Conservation (phyloP, 2,113 vertebrate species). For the Bubalus kerabau region DNA sequence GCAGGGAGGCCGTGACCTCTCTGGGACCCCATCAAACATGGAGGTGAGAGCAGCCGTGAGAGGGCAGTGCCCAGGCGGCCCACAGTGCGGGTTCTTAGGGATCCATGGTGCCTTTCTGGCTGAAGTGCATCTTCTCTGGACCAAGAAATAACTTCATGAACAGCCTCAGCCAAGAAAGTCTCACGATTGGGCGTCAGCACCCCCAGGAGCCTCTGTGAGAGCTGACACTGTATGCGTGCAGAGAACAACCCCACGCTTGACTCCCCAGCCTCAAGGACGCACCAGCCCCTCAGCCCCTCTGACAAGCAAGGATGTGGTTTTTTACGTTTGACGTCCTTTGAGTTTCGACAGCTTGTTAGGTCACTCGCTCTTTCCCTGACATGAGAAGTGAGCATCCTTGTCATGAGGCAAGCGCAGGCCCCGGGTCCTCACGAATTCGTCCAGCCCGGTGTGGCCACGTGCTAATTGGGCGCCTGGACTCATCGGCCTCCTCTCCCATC, state of each 20-base stretch:
- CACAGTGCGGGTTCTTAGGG: fast-evolving
- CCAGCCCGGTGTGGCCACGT: neutral
- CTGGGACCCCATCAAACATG: fast-evolving
- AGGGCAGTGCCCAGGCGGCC: neutral
- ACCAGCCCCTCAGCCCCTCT: fast-evolving
- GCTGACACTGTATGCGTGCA: fast-evolving
- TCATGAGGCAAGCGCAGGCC: neutral
- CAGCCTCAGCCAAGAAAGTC: neutral
- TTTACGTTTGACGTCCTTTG: neutral
- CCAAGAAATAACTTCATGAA: neutral
- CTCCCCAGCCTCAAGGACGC: fast-evolving
- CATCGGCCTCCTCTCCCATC: neutral
- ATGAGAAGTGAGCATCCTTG: no score
- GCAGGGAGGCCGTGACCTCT: neutral
- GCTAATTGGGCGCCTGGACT: neutral
- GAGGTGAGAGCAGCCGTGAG: neutral
- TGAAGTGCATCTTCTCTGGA: no score
- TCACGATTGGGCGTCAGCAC: fast-evolving
- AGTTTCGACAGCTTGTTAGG: neutral
- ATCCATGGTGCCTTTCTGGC: fast-evolving
- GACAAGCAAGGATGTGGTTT: no score
- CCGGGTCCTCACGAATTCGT: fast-evolving
- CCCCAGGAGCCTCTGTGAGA: neutral
- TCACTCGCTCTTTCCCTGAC: neutral
- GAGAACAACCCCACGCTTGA: fast-evolving